These are phyloP conservation scores for Turnix velox DNA, from an alignment of 2,113 vertebrate species.

Conservation along the genomic window DNA sequence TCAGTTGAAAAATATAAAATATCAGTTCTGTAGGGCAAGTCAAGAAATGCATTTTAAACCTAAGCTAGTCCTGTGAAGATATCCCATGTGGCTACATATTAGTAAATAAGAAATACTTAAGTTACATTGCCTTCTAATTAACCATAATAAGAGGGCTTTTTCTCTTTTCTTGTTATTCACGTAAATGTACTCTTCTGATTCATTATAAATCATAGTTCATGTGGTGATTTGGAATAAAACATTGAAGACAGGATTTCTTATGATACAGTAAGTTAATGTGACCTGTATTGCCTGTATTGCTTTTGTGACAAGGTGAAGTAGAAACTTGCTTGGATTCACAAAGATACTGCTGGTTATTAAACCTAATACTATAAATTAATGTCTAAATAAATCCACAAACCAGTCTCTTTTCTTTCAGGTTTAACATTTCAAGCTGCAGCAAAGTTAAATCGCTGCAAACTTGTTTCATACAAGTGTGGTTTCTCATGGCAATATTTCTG, in stretches of 20 bases:
- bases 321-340: neutral
- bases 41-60: neutral
- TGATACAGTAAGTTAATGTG: slow-evolving; percentile 14
- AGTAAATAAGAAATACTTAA: slow-evolving; percentile 22
- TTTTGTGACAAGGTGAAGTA: neutral
- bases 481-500: neutral
- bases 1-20: neutral
- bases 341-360: neutral
- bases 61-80: slow-evolving; percentile 4
- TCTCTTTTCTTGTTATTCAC: slow-evolving; percentile 39
- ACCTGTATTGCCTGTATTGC: neutral
- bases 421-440: neutral
- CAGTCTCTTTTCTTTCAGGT: neutral
- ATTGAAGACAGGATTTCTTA: slow-evolving; percentile 56
- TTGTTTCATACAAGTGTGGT: neutral
- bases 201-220: slow-evolving; percentile 68
- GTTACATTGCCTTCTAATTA: slow-evolving; percentile 39
- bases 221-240: slow-evolving; percentile 36
- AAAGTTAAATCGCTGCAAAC: neutral
- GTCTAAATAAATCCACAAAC: neutral
- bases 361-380: neutral
- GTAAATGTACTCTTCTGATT: slow-evolving; percentile 50
- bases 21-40: neutral
- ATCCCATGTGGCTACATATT: neutral
- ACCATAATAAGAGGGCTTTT: neutral